These are phyloP conservation scores for Pica pica DNA, from an alignment of 2,113 vertebrate species.

Conservation along the genomic window DNA sequence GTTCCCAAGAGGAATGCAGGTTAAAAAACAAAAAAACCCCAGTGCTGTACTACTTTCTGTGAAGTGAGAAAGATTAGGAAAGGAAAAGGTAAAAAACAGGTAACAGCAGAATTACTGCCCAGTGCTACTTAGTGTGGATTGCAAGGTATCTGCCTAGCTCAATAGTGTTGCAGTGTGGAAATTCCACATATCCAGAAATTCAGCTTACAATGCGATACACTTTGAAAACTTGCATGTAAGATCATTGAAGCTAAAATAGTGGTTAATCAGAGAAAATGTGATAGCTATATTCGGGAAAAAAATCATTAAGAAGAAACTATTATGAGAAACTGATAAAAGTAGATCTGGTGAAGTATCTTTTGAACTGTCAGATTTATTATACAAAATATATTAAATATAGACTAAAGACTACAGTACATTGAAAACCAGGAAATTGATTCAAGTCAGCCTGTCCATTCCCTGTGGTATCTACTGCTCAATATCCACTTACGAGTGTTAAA, in stretches of 20 bases:
- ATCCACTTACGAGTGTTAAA: neutral
- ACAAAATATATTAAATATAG: neutral
- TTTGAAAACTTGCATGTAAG: neutral
- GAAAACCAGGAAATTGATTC: slow-evolving; percentile 4
- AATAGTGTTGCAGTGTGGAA: neutral
- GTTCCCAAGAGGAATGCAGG: neutral
- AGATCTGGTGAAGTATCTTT: neutral
- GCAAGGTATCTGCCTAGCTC: neutral
- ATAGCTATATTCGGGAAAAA: neutral
- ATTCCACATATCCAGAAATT: neutral
- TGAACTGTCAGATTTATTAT: neutral
- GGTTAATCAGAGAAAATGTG: neutral
- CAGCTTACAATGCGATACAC: neutral
- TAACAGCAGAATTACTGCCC: neutral
- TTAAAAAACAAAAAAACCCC: neutral
- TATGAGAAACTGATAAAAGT: neutral
- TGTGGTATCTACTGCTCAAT: neutral
- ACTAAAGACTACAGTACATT: neutral
- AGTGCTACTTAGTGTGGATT: neutral
- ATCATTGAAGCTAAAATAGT: neutral
- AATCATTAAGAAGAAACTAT: neutral
- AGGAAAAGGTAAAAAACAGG: fast-evolving
- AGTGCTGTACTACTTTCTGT: neutral
- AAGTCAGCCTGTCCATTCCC: neutral
- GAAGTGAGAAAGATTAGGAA: neutral